A percentile compares a stretch with the other conserved stretches of the same genome.
Evolutionary conservation across 1,140 invertebrate species (phyloP).

Genomic region (Ceratosolen solmsi): DNA sequence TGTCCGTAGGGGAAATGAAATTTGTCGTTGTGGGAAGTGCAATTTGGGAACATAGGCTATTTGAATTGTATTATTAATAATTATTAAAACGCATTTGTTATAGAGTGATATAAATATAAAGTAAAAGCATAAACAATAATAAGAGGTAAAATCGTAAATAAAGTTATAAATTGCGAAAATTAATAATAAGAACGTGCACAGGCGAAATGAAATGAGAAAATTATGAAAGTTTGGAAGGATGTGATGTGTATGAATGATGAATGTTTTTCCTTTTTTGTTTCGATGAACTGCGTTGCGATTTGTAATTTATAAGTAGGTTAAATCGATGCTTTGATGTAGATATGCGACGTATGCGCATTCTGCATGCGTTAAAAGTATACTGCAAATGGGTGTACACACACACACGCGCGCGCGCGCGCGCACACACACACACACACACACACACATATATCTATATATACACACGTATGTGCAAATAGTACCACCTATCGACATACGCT

Average conservation of each 20-base stretch:
- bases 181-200: constrained; percentile 25
- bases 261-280: constrained; percentile 28
- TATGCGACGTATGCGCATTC: neutral
- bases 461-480: too few species aligned
- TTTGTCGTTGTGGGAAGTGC: constrained; percentile 1
- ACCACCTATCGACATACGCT: too few species aligned
- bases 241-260: constrained; percentile 6
- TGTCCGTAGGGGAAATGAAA: too few species aligned
- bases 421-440: too few species aligned
- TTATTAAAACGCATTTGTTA: constrained; percentile 32
- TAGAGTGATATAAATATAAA: constrained; percentile 30
- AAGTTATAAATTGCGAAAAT: constrained; percentile 41
- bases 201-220: constrained; percentile 1
- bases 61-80: constrained; percentile 25
- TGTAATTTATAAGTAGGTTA: constrained; percentile 45
- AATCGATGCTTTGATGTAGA: constrained; percentile 44
- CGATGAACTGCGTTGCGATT: constrained; percentile 12
- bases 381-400: constrained; percentile 23
- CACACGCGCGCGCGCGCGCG: too few species aligned
- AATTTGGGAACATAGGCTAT: constrained; percentile 9
- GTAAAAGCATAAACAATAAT: constrained; percentile 40
- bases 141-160: constrained; percentile 35
- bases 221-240: constrained; percentile 2
- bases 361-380: neutral
- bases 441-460: too few species aligned